Evolutionary conservation across 2,888 invertebrate species (phyloP).

Genomic region (Caenorhabditis wallacei): DNA sequence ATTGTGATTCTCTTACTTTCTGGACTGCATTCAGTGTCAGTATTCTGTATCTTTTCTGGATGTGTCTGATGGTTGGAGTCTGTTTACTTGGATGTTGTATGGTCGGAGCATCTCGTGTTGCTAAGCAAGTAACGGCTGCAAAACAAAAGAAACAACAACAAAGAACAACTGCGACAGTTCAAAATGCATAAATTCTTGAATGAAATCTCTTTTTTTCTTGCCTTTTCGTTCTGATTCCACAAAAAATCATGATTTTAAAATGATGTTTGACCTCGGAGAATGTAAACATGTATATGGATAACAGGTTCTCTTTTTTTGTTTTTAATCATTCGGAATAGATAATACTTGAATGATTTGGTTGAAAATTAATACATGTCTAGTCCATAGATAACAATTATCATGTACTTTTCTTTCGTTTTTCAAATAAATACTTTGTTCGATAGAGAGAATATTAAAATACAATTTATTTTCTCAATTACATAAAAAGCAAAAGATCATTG

Average conservation of each 20-base stretch:
- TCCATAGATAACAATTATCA: not conserved
- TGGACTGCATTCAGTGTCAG: slow-evolving; percentile 55
- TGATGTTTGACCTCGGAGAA: slow-evolving; percentile 38
- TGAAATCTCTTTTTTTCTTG: slow-evolving; percentile 6
- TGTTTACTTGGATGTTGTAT: slow-evolving; percentile 48
- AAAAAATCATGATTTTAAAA: slow-evolving; percentile 25
- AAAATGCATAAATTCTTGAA: slow-evolving; percentile 16
- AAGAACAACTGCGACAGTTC: slow-evolving; percentile 9
- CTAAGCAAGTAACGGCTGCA: slow-evolving; percentile 29
- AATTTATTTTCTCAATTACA: too few species aligned
- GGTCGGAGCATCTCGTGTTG: slow-evolving; percentile 32
- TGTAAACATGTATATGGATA: slow-evolving; percentile 35
- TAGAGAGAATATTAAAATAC: not conserved
- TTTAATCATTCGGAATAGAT: slow-evolving; percentile 34
- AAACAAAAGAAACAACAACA: slow-evolving; percentile 12
- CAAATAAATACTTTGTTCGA: slow-evolving; percentile 4
- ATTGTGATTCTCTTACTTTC: slow-evolving; percentile 43
- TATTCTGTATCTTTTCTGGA: slow-evolving; percentile 47
- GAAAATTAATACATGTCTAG: slow-evolving; percentile 20
- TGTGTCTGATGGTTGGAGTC: slow-evolving; percentile 42
- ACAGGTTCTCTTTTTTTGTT: slow-evolving; percentile 37
- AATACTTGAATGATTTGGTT: slow-evolving; percentile 29
- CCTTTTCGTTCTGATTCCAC: slow-evolving; percentile 8
- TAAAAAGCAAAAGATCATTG: not conserved
- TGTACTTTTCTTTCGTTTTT: not conserved